Evolutionary conservation across 2,113 vertebrate genomes (phyloP).

Genomic region (Panthera leo): DNA sequence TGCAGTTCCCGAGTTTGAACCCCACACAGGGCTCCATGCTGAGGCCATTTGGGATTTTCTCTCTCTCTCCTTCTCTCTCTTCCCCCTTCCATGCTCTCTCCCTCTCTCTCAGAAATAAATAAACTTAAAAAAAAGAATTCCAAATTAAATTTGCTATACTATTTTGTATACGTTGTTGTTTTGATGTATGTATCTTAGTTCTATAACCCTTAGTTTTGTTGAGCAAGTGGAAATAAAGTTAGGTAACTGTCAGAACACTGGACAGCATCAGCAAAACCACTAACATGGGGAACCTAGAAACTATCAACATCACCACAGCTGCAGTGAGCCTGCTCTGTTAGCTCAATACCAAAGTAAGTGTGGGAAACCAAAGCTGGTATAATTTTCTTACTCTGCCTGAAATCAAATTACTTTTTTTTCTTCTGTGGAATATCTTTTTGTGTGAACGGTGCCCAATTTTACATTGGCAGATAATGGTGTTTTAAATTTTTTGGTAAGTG

Average conservation of each 20-base stretch:
- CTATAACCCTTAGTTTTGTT: background rate
- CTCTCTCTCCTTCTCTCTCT: too few relatives aligned
- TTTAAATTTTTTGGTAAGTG: background rate
- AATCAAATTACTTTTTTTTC: background rate
- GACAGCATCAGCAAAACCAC: background rate
- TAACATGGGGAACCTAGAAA: background rate
- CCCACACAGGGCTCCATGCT: too few relatives aligned
- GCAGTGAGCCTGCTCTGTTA: background rate
- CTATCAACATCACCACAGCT: background rate
- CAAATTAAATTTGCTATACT: background rate
- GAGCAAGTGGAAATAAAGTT: background rate
- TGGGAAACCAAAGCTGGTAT: background rate
- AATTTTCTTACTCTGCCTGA: background rate
- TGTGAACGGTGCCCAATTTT: background rate
- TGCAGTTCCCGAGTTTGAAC: too few relatives aligned
- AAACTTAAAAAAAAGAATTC: background rate
- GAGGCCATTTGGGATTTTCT: too few relatives aligned
- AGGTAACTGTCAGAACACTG: background rate
- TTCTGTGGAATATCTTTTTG: background rate
- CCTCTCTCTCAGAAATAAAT: too few relatives aligned
- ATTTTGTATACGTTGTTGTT: background rate
- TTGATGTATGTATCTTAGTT: background rate
- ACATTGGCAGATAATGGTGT: background rate
- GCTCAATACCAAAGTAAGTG: background rate
- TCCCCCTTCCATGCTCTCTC: too few relatives aligned